Conservation (phyloP, 92 coral and sea anemone genomes). For the Palythoa grandiflora region DNA sequence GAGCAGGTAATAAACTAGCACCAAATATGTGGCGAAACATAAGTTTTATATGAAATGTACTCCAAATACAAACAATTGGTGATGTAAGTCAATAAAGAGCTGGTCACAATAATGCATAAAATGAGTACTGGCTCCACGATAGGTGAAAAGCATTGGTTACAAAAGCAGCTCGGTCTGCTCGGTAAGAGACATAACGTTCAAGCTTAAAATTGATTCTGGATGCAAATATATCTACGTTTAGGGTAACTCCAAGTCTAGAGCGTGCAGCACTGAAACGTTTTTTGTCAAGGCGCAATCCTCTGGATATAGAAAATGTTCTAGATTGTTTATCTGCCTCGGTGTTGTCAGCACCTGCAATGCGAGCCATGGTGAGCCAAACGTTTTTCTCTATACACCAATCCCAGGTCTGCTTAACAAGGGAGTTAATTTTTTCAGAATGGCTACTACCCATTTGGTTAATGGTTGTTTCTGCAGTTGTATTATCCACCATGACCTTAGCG, state of each 20-base stretch:
- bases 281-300: background rate
- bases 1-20: conserved; percentile 9
- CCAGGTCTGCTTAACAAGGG: conserved; percentile 12
- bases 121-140: conserved; percentile 51
- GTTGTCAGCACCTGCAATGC: conserved; percentile 25
- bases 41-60: background rate
- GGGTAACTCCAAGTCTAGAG: background rate
- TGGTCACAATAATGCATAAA: background rate
- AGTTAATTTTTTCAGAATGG: background rate
- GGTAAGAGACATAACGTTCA: conserved; percentile 22
- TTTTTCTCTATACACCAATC: conserved; percentile 28
- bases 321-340: conserved; percentile 34
- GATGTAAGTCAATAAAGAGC: background rate
- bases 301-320: background rate
- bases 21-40: conserved; percentile 5
- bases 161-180: conserved; percentile 61
- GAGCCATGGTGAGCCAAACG: background rate
- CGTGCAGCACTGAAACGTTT: background rate
- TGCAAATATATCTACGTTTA: conserved; percentile 46
- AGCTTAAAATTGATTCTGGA: conserved; percentile 17
- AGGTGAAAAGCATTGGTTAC: conserved; percentile 57
- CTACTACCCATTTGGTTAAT: conserved; percentile 60
- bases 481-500: conserved; percentile 27
- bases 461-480: conserved; percentile 60
- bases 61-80: background rate